A percentile compares a stretch with the other conserved stretches of the same genome.
Evolutionary conservation across 2,888 invertebrate genomes (phyloP).

Genomic region (Lasioglossum zephyrum): DNA sequence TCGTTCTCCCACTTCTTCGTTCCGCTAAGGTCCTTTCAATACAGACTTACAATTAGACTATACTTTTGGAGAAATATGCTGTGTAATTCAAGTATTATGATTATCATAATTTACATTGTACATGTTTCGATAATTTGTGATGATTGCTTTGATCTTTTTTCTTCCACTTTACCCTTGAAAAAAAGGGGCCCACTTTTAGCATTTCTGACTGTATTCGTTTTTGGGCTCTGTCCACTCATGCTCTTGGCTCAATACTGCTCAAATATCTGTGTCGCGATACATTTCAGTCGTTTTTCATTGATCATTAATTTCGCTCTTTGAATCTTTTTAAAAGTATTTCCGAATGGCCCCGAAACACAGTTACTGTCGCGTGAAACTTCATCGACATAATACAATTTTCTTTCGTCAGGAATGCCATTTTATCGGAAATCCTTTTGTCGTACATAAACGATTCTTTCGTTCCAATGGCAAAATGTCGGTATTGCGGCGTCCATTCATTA

Average conservation of each 20-base stretch:
- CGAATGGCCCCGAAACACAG: background rate
- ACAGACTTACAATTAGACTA: background rate
- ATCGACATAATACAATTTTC: background rate
- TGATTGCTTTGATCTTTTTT: background rate
- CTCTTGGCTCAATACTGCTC: background rate
- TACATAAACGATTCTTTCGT: constrained; percentile 15
- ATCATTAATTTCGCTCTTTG: background rate
- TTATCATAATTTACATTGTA: background rate
- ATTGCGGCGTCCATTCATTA: constrained; percentile 52
- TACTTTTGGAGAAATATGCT: background rate
- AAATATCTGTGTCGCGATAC: background rate
- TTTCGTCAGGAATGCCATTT: background rate
- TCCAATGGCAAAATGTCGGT: constrained; percentile 39
- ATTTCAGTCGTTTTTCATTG: background rate
- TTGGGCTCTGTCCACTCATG: no score
- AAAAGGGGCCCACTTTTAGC: no score
- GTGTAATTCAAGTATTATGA: background rate
- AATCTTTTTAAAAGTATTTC: background rate
- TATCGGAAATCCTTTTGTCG: constrained; percentile 39
- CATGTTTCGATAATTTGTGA: background rate
- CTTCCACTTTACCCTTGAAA: no score
- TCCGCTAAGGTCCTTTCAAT: no score
- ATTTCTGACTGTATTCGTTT: no score
- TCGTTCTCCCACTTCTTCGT: no score
- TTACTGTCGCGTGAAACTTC: background rate